phyloP scores from a whole-genome alignment of 23 tunicate genomes.

The Ascidia mentula region DNA sequence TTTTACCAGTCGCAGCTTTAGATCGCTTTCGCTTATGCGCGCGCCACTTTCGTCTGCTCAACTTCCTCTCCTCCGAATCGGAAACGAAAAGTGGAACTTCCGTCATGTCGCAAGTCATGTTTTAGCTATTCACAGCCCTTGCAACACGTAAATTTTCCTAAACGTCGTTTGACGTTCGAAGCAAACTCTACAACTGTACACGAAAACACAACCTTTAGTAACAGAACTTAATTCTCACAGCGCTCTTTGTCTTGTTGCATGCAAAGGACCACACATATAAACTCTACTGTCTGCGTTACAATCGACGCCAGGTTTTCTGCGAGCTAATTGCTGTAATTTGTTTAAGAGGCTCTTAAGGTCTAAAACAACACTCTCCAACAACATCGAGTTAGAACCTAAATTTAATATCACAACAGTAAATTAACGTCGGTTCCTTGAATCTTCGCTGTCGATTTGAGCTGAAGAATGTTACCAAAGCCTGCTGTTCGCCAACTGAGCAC shows the following conservation, averaged over 20 bases:
- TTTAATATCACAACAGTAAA: background rate
- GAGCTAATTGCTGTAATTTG: background rate
- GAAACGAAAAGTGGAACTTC: conserved; percentile 22
- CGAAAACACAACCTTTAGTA: no score
- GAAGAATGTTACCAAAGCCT: no score
- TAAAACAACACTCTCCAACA: background rate
- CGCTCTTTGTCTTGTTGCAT: no score
- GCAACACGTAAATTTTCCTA: no score
- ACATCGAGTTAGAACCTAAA: background rate
- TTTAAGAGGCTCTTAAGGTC: background rate
- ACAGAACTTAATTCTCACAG: no score
- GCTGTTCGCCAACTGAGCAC: no score
- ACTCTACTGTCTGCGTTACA: background rate
- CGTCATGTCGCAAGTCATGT: conserved; percentile 16
- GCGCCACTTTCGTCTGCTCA: conserved; percentile 9
- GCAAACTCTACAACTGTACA: no score
- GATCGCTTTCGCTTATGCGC: conserved; percentile 10
- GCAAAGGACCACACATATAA: no score
- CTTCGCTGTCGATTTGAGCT: no score
- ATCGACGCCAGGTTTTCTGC: background rate
- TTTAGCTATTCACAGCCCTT: no score
- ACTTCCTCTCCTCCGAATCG: background rate
- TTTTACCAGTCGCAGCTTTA: background rate
- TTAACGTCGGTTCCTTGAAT: no score
- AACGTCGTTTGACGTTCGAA: no score